phyloP scores from a whole-genome alignment of 2,888 invertebrate species.

The Empis stercorea region DNA sequence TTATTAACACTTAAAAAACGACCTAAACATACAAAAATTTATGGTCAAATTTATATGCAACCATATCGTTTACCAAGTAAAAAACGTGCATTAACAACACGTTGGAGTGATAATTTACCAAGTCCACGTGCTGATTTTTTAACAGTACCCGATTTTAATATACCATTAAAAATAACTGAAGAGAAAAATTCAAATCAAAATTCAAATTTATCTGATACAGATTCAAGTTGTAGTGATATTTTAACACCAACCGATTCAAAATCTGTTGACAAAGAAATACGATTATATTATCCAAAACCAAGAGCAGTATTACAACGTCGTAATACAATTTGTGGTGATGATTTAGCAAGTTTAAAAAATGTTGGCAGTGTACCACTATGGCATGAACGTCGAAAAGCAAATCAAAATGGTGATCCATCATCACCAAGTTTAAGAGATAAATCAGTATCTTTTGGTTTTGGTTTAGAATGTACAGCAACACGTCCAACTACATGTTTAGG shows the following conservation, averaged over 20 bases:
- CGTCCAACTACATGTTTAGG: conserved; percentile 55
- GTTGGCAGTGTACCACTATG: conserved; percentile 45
- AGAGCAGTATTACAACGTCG: conserved; percentile 63
- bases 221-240: conserved; percentile 43
- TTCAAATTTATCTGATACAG: conserved; percentile 28
- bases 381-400: conserved; percentile 45
- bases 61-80: conserved; percentile 61
- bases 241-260: conserved; percentile 39
- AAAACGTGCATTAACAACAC: conserved; percentile 49
- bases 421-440: conserved; percentile 58
- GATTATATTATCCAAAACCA: conserved; percentile 65
- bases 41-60: conserved; percentile 52
- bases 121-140: conserved; percentile 50
- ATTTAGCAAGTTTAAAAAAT: conserved; percentile 39
- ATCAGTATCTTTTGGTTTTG: conserved; percentile 65
- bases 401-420: conserved; percentile 29
- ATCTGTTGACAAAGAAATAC: conserved; percentile 29
- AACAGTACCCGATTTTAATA: conserved; percentile 34
- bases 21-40: conserved; percentile 67
- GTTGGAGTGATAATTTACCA: conserved; percentile 57
- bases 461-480: conserved; percentile 49
- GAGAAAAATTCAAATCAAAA: conserved; percentile 15
- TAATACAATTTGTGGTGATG: conserved; percentile 79
- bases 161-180: conserved; percentile 42
- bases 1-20: conserved; percentile 69